These are phyloP conservation scores for Rallus crepitans DNA, from an alignment of 2,797 vertebrate species.

Conservation along the genomic window DNA sequence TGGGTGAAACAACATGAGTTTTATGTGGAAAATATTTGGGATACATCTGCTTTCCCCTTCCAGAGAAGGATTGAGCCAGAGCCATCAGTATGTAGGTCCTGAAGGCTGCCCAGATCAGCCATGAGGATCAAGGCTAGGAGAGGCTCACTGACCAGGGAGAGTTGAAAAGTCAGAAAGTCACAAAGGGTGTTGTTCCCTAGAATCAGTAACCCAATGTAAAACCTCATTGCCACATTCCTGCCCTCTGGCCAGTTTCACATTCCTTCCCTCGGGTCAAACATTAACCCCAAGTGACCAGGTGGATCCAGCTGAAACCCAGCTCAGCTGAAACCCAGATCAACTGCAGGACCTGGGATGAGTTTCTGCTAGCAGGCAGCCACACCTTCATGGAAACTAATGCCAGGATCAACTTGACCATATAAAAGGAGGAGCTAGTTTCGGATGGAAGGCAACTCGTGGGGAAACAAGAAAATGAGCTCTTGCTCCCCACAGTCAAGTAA, in stretches of 20 bases:
- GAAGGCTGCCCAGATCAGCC: not conserved
- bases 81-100: not conserved
- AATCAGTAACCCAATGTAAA: not conserved
- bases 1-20: not conserved
- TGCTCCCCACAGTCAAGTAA: fast-evolving
- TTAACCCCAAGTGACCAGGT: not conserved
- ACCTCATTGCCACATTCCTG: not conserved
- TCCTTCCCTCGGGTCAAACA: not conserved
- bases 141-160: not conserved
- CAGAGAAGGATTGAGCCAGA: not conserved
- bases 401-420: not conserved
- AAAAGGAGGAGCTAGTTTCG: not conserved
- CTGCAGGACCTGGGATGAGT: fast-evolving
- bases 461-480: not conserved
- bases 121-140: not conserved
- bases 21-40: not conserved
- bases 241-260: not conserved
- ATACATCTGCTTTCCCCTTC: not conserved
- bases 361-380: not conserved
- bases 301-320: not conserved
- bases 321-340: not conserved
- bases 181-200: not conserved
- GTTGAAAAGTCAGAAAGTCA: not conserved
- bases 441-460: fast-evolving
- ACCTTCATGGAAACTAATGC: not conserved